Percentiles rank a stretch among this genome's conserved stretches.
Conservation (phyloP, 2,888 invertebrate species). For the Thereva unica region DNA sequence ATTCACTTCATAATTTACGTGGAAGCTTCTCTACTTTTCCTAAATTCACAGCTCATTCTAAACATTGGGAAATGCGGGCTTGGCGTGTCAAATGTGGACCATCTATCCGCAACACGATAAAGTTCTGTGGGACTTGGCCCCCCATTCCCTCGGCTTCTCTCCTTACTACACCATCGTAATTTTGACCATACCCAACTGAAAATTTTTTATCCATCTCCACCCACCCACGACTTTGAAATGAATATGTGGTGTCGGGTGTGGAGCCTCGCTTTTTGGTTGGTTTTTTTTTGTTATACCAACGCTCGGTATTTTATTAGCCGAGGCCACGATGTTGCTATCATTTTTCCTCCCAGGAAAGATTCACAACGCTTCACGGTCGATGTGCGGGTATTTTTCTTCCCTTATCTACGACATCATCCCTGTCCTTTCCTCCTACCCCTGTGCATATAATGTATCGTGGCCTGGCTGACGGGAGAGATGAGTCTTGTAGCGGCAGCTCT, state of each 20-base stretch:
- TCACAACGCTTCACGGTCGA: conserved; percentile 7
- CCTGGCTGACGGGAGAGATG: not conserved
- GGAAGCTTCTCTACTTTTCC: conserved; percentile 11
- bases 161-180: not conserved
- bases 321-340: conserved; percentile 28
- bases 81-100: conserved; percentile 20
- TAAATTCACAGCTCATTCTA: conserved; percentile 32
- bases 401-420: conserved; percentile 28
- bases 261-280: conserved; percentile 1
- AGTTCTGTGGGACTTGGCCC: not conserved
- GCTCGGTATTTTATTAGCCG: conserved; percentile 30
- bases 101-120: conserved; percentile 20
- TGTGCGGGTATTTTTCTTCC: conserved; percentile 24
- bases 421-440: too few species aligned
- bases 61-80: conserved; percentile 19
- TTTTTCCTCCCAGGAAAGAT: conserved; percentile 1
- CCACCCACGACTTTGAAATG: not conserved
- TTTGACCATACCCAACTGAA: conserved; percentile 14
- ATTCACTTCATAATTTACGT: conserved; percentile 34
- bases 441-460: too few species aligned
- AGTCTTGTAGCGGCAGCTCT: conserved; percentile 10
- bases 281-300: not conserved
- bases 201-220: conserved; percentile 4
- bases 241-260: conserved; percentile 1
- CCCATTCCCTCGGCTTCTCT: not conserved